Conservation (phyloP, 2,113 vertebrate genomes). For the Dicrurus megarhynchus region DNA sequence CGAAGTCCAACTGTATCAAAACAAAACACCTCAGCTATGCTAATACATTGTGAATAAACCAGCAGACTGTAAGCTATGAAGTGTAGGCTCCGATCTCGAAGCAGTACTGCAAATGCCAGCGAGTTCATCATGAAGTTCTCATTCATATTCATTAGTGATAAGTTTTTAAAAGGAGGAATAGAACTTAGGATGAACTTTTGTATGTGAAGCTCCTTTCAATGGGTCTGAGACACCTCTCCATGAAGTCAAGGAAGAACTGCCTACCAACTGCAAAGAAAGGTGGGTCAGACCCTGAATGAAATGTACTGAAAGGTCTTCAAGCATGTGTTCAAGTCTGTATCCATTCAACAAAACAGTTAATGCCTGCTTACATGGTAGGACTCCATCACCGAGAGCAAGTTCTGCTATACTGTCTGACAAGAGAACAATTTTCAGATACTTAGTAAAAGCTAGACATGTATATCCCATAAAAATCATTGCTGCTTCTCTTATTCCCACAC, state of each 20-base stretch:
- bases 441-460: not conserved
- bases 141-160: not conserved
- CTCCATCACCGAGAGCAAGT: not conserved
- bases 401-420: constrained; percentile 6
- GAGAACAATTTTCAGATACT: not conserved
- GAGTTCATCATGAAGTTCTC: not conserved
- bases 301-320: not conserved
- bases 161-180: not conserved
- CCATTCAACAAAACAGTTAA: not conserved
- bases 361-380: not conserved
- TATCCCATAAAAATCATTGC: not conserved
- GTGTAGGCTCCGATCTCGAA: not conserved
- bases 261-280: not conserved
- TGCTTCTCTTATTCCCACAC: not conserved
- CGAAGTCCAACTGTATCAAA: not conserved
- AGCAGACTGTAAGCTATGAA: not conserved
- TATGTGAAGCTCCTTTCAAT: not conserved
- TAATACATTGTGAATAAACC: not conserved
- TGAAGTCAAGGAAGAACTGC: not conserved
- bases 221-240: not conserved
- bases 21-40: not conserved
- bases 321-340: not conserved
- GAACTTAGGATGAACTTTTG: constrained; percentile 2
- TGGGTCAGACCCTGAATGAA: not conserved
- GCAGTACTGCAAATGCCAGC: not conserved